A percentile compares a stretch with the other conserved stretches of the same genome.
Conservation (phyloP, 2,113 vertebrate species). For the Pituophis catenifer region DNA sequence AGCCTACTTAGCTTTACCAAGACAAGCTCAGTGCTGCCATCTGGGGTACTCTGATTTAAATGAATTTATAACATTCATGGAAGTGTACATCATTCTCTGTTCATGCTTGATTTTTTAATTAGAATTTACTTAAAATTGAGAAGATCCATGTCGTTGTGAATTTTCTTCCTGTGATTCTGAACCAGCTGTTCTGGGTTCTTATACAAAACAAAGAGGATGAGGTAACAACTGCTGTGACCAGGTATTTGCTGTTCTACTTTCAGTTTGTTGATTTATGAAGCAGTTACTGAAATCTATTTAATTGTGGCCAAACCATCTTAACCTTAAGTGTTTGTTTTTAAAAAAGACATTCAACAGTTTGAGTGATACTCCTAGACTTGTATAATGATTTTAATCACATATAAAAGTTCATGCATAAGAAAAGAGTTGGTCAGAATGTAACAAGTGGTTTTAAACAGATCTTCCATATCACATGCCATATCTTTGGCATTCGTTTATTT, state of each 20-base stretch:
- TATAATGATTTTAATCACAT: background rate
- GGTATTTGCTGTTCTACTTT: conserved; percentile 70
- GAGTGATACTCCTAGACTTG: background rate
- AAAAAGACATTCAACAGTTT: background rate
- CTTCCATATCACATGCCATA: background rate
- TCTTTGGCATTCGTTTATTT: background rate
- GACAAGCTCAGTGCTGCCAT: background rate
- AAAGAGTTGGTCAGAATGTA: background rate
- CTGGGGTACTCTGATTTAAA: background rate
- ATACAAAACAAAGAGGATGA: conserved; percentile 88
- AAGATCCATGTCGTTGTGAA: conserved; percentile 90
- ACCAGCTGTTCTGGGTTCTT: conserved; percentile 93
- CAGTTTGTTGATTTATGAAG: background rate
- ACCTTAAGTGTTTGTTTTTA: background rate
- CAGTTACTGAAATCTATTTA: background rate
- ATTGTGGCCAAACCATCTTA: background rate
- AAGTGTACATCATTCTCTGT: background rate
- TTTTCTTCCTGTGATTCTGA: conserved; percentile 94
- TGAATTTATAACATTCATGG: background rate
- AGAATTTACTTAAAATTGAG: conserved; percentile 94
- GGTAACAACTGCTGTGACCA: conserved; percentile 83
- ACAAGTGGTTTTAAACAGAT: background rate
- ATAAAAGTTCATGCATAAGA: background rate
- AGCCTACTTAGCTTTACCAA: background rate
- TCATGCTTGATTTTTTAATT: conserved; percentile 16